phyloP scores from a whole-genome alignment of 1,140 invertebrate genomes.

The Wasmannia auropunctata region DNA sequence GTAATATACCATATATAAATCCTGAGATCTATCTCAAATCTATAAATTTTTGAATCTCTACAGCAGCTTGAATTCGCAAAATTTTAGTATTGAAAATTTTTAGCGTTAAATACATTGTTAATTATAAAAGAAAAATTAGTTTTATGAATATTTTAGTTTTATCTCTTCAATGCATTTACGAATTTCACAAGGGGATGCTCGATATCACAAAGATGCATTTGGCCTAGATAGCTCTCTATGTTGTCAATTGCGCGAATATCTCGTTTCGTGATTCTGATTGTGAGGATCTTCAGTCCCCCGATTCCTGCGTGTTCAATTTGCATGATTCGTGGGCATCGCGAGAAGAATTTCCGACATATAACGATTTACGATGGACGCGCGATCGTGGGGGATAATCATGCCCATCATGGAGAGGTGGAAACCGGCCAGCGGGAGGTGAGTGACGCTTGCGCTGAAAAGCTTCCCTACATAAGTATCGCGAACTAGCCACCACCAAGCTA shows the following conservation, averaged over 20 bases:
- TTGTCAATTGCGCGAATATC: background rate
- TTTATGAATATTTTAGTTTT: too few relatives aligned
- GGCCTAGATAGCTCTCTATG: background rate
- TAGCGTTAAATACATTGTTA: background rate
- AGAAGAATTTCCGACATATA: constrained; percentile 65
- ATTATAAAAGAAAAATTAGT: background rate
- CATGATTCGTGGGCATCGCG: constrained; percentile 4
- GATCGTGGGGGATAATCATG: constrained; percentile 66
- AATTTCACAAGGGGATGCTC: background rate
- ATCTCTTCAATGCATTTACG: background rate
- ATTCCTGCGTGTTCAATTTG: constrained; percentile 8
- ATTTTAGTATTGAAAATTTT: background rate
- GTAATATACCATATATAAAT: background rate
- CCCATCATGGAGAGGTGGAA: constrained; percentile 57
- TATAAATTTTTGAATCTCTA: background rate
- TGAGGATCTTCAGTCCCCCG: background rate
- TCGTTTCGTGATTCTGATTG: background rate
- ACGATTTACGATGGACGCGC: constrained; percentile 62
- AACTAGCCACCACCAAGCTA: constrained; percentile 53
- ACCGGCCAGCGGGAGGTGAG: constrained; percentile 57
- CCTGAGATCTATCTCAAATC: background rate
- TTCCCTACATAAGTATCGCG: constrained; percentile 73
- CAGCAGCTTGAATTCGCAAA: background rate
- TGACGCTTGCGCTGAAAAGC: constrained; percentile 72
- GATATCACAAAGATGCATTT: background rate